phyloP scores from a whole-genome alignment of 2,113 vertebrate genomes.

The Lasiurus borealis region DNA sequence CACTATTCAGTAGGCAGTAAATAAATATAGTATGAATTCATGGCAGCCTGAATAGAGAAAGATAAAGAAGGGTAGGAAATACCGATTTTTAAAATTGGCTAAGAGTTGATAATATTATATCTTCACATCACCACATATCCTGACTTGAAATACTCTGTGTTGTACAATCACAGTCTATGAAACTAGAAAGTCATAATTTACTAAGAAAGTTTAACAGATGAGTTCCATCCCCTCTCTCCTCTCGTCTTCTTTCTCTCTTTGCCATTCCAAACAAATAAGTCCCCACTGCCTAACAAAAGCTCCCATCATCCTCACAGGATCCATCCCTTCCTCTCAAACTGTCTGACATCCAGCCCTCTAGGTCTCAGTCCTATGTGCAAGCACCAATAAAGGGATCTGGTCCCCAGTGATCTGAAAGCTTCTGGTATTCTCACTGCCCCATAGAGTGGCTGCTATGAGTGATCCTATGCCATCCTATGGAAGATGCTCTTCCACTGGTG shows the following conservation, averaged over 20 bases:
- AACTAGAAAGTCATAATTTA: neutral
- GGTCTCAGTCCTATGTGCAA: neutral
- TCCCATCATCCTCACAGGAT: no score
- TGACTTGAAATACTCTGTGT: neutral
- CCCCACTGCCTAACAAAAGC: no score
- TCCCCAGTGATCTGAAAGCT: no score
- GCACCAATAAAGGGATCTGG: accelerated
- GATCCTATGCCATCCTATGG: accelerated
- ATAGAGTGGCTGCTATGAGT: neutral
- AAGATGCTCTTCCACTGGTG: neutral
- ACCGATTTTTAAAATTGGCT: neutral
- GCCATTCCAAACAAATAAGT: neutral
- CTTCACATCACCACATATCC: neutral
- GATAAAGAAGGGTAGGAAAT: neutral
- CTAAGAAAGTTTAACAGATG: neutral
- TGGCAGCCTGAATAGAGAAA: neutral
- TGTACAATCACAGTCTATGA: neutral
- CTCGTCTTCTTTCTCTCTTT: neutral
- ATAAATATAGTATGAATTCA: neutral
- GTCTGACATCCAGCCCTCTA: neutral
- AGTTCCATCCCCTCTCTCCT: neutral
- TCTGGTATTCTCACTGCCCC: no score
- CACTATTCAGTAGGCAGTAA: neutral
- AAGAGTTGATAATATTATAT: neutral
- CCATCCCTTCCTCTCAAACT: neutral